phyloP scores from a whole-genome alignment of 2,888 invertebrate genomes.

The Yponomeuta plumbellus region DNA sequence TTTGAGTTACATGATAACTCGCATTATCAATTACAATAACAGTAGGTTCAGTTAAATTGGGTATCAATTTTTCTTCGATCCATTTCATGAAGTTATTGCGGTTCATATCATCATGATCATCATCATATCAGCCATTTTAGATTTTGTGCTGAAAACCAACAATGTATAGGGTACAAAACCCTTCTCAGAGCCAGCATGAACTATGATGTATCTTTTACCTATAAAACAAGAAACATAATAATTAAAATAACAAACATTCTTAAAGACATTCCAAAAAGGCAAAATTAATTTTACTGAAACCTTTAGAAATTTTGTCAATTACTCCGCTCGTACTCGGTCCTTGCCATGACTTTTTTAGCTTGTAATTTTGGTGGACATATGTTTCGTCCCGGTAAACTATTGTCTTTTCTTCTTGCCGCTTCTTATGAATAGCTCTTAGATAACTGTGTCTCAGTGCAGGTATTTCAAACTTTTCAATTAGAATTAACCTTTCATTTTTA shows the following conservation, averaged over 20 bases:
- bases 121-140: constrained; percentile 3
- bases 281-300: too few species aligned
- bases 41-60: constrained; percentile 6
- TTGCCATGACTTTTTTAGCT: too few species aligned
- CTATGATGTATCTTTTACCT: too few species aligned
- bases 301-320: too few species aligned
- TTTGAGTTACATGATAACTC: constrained; percentile 10
- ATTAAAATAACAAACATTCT: too few species aligned
- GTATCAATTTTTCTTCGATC: neutral
- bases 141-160: constrained; percentile 7
- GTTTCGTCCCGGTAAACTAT: too few species aligned
- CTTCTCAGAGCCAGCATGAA: neutral
- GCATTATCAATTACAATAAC: constrained; percentile 6
- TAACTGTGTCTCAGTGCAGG: neutral
- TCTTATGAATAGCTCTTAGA: neutral
- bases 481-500: neutral
- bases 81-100: neutral
- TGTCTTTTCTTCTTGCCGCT: neutral
- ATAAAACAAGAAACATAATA: too few species aligned
- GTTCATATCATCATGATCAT: constrained; percentile 11
- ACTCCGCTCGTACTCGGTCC: too few species aligned
- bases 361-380: too few species aligned
- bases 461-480: neutral
- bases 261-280: too few species aligned
- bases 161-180: constrained; percentile 2